phyloP scores from a whole-genome alignment of 1,140 invertebrate species.

The Lepidostoma basale region DNA sequence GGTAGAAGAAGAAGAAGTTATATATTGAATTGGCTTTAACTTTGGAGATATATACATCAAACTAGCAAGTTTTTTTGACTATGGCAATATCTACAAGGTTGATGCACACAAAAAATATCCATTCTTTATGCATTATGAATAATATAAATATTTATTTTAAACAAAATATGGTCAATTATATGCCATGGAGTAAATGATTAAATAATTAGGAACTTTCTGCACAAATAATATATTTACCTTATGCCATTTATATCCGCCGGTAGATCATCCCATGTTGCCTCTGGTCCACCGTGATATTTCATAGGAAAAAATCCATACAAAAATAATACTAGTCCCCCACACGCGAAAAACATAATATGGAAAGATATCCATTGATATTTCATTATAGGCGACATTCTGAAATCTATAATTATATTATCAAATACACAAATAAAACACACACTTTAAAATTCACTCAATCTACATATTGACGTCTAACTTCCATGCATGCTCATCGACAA shows the following conservation, averaged over 20 bases:
- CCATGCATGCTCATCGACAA: background rate
- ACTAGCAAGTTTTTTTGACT: too few species aligned
- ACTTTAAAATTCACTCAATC: background rate
- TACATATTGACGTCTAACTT: conserved; percentile 14
- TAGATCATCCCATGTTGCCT: conserved; percentile 59
- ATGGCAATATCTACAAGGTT: too few species aligned
- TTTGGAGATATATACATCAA: too few species aligned
- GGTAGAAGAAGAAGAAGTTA: too few species aligned
- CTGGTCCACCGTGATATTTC: conserved; percentile 57
- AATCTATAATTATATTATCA: background rate
- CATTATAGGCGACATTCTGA: conserved; percentile 47
- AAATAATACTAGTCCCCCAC: conserved; percentile 58
- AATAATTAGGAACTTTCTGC: too few species aligned
- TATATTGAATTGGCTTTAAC: too few species aligned
- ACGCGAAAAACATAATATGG: conserved; percentile 51
- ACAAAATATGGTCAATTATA: too few species aligned
- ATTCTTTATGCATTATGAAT: too few species aligned
- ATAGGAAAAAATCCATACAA: conserved; percentile 67
- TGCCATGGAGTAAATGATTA: too few species aligned
- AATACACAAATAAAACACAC: background rate
- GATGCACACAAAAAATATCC: too few species aligned
- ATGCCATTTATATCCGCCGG: conserved; percentile 61
- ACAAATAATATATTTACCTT: conserved; percentile 53
- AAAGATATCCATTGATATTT: conserved; percentile 56
- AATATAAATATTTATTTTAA: too few species aligned